Base-by-base conservation (phyloP, 2,888 invertebrate species). In the Limnephilus lunatus region DNA sequence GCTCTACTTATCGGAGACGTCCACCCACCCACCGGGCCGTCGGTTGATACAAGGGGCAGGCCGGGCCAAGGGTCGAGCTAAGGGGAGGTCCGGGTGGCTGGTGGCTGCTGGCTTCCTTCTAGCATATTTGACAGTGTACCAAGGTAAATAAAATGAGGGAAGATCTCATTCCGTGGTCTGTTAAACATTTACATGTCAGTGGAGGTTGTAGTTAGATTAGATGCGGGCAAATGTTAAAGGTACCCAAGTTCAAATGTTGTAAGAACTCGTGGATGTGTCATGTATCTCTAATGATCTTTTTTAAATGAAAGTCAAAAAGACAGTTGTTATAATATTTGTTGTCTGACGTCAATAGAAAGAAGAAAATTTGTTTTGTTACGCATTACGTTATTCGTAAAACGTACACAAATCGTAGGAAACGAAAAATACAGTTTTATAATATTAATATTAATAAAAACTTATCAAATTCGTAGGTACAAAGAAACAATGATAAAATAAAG, bases 91-190 rank as follows among this genome's bases (percentile, higher is more conserved):
- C 9, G 82, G 82, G 82, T 82, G 68, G 68, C 19, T 19, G 39
- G 85, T 19, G 85, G 32, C 31, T 32, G 87, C 39, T n/a, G 25
- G 91, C n/a, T 90, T 82, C 85, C 91, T 90, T 88, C 48, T 48
- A 90, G 89, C 80, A 92, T 92, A 92, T 94, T 94, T 93, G 94
- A 93, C 93, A 91, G 85, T 68, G 9, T 90, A 89, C 87, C 92
- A 89, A 93, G 93, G 94, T 93, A 94, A 94, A 94, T 94, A 94
- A 94, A 94, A 94, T 94, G 93, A 93, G 92, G 93, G 93, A 94
- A 93, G 93, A 94, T 93, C 93, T 94, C 94, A 94, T 94, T 94
- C 94, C 93, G 94, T 94, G 94, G 94, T 94, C 94, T 94, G 94
- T 94, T 94, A 93, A 93, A 93, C 94, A 94, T 94, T 94, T 93